Evolutionary conservation across 2,797 vertebrate species (phyloP), one percentile per base, ranked within the genome.

Genomic region (Mus spretus): DNA sequence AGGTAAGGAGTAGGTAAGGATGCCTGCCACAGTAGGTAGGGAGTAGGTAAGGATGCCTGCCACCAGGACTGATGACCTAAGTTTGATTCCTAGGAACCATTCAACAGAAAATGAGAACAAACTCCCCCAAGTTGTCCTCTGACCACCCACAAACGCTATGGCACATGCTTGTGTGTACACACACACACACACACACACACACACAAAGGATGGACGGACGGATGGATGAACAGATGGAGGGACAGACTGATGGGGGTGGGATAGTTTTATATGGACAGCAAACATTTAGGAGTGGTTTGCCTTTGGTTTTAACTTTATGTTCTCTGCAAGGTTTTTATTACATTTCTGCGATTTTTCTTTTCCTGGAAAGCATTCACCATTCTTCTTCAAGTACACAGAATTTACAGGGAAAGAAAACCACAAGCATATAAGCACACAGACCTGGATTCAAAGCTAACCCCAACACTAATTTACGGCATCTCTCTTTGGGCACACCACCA

Each of bases 401-500:
- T 65, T 26, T 53, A 26, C 17, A 57, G 26, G 19, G 10, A 80
- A 77, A 84, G 74, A 80, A 47, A 75, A 11, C n/a, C 31, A 34
- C 4, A 55, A 20, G 40, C 47, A 53, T 72, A 20, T 65, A 93
- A 80, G 44, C 17, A 85, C 34, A 78, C 0, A 94, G 37, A 40
- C 20, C 9, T 90, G 40, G 55, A 81, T 77, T 94, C n/a, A 70
- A 90, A 95, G 82, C 37, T 75, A 82, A 34, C 15, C 28, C 90
- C 26, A 19, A n/a, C 24, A 77, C n/a, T 79, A 86, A 96, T 61
- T n/a, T 95, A 81, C 10, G 47, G 4, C 28, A 53, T 63, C 20
- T 59, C 20, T 59, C 67, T 75, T 57, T 67, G 47, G 20, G 67
- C 7, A 95, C 3, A 96, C n/a, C 19, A 55, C 7, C 77, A 65